Base-by-base conservation (phyloP, 2,888 invertebrate genomes). In the Sinelater perroti region DNA sequence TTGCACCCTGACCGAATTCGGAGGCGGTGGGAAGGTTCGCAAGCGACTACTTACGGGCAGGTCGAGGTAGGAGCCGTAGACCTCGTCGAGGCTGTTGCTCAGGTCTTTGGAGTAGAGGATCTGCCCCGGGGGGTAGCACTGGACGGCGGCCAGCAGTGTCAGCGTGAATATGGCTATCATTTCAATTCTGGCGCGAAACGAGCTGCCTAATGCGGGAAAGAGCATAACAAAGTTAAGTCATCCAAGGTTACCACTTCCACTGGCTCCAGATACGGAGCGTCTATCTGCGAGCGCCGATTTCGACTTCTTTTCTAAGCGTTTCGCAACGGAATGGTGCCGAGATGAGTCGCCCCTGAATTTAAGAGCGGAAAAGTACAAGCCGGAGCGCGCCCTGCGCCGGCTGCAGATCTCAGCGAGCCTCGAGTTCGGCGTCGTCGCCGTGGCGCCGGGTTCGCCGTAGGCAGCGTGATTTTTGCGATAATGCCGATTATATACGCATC, bases 121-220 rank as follows among this genome's bases (percentile, higher is more conserved):
- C 24, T 58, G 36, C 46, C 52, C 54, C 8, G 61, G 35, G 31
- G 56, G 60, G 46, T 60, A 60, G 14, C 53, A 58, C 36, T 61
- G 63, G 54, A 64, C 60, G 45, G 59, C 60, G 30, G 63, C 61
- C 36, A 65, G 57, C 45, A 69, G 53, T 56, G 67, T 56, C 46
- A 66, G 51, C 26, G 53, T 58, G 30, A 66, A 58, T 51, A 64
- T 54, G 56, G 64, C 61, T 67, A 59, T 67, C 69, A 69, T 69
- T 54, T 64, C 62, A 64, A 49, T 56, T 45, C 45, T 50, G 55
- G 45, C 54, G 53, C 58, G 58, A 55, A 51, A 35, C n/a, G n/a
- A n/a, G n/a, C n/a, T n/a, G n/a, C n/a, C 51, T 54, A 50, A 55
- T 33, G 45, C 21, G 36, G 38, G 45, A 46, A 55, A 55, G 40